Evolutionary conservation across 2,797 vertebrate species (phyloP).

Genomic region (Psittacula derbiana): DNA sequence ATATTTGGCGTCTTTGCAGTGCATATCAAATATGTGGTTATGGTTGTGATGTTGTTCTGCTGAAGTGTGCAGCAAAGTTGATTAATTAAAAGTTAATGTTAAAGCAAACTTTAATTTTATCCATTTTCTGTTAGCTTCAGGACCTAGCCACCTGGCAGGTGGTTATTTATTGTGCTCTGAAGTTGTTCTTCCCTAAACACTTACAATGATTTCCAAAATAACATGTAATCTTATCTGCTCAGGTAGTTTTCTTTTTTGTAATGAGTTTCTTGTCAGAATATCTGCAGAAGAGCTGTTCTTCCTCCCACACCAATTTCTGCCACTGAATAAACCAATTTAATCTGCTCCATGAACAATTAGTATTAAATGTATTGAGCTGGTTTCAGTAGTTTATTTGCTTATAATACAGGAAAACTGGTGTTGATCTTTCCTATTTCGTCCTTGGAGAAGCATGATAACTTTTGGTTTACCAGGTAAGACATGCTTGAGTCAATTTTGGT

Average conservation of each 20-base stretch:
- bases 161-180: slow-evolving; percentile 30
- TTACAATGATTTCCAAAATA: slow-evolving; percentile 26
- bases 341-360: neutral
- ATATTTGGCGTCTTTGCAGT: neutral
- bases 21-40: neutral
- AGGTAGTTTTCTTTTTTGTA: neutral
- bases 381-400: neutral
- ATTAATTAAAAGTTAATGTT: slow-evolving; percentile 51
- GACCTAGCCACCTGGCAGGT: neutral
- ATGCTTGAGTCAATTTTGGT: neutral
- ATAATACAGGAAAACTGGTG: neutral
- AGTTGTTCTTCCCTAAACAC: neutral
- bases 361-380: neutral
- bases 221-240: neutral
- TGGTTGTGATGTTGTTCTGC: neutral
- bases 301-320: neutral
- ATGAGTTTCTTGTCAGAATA: neutral
- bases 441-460: neutral
- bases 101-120: slow-evolving; percentile 21
- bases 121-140: slow-evolving; percentile 8
- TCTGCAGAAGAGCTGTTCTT: neutral
- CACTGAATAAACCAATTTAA: neutral
- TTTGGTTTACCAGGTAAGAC: neutral
- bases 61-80: neutral
- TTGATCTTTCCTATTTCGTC: neutral